A percentile compares a stretch with the other conserved stretches of the same genome.
phyloP scores from a whole-genome alignment of 2,113 vertebrate genomes.

The Marmota flaviventris region DNA sequence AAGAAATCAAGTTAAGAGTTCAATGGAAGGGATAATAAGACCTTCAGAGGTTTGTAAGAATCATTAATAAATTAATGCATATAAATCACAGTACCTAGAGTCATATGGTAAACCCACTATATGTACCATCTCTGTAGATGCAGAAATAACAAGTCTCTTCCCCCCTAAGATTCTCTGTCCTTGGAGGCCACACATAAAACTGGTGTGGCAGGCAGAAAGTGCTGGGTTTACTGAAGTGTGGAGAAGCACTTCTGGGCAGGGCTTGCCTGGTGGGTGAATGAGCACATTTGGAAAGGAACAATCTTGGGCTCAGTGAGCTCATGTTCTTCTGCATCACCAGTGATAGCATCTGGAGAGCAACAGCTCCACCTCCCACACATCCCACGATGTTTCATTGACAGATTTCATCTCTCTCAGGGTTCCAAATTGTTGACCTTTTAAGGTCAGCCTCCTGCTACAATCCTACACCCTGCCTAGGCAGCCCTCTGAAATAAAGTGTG shows the following conservation, averaged over 20 bases:
- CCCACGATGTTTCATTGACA: slow-evolving; percentile 16
- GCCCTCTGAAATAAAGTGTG: not conserved
- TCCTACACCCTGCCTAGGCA: not conserved
- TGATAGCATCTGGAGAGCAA: slow-evolving; percentile 41
- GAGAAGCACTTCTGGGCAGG: not conserved
- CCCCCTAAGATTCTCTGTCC: not conserved
- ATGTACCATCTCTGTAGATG: not conserved
- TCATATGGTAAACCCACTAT: not conserved
- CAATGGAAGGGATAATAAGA: not conserved
- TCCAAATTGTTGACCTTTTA: slow-evolving; percentile 47
- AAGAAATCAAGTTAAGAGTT: slow-evolving; percentile 39
- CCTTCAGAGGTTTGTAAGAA: not conserved
- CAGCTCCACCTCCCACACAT: slow-evolving; percentile 11
- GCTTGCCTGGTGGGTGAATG: slow-evolving; percentile 21
- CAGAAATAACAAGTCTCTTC: not conserved
- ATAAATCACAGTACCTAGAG: not conserved
- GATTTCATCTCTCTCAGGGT: slow-evolving; percentile 35
- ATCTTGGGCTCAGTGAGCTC: slow-evolving; percentile 34
- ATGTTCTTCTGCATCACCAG: slow-evolving; percentile 13
- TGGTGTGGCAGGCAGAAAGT: no score
- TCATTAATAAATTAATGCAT: not conserved
- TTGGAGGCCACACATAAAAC: not conserved
- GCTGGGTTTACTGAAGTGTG: not conserved
- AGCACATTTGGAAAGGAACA: slow-evolving; percentile 45
- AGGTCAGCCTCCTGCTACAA: slow-evolving; percentile 9